A percentile compares a stretch with the other conserved stretches of the same genome.
Conservation (phyloP, 2,888 invertebrate species). For the Drosophila trichaetosa region DNA sequence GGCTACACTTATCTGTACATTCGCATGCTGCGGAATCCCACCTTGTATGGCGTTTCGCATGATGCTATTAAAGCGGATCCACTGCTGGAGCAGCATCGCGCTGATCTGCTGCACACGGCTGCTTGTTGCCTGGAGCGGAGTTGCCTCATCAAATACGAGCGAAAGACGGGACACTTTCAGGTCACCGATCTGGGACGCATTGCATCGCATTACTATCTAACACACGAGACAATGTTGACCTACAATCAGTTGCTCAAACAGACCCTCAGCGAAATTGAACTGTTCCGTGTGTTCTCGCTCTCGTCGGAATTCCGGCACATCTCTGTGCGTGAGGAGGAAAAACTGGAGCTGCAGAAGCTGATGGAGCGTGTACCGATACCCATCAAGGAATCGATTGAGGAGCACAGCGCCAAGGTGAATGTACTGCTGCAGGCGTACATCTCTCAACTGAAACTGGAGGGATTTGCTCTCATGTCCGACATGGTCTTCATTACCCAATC, state of each 20-base stretch:
- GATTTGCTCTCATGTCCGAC: constrained; percentile 99
- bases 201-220: constrained; percentile 99
- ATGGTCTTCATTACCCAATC: constrained; percentile 99
- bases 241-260: constrained; percentile 98
- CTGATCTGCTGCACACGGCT: constrained; percentile 98
- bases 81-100: constrained; percentile 94
- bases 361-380: constrained; percentile 97
- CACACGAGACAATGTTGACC: constrained; percentile 97
- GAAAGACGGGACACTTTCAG: constrained; percentile 94
- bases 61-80: constrained; percentile 93
- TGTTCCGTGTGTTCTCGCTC: constrained; percentile 99
- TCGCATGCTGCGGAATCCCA: constrained; percentile 95
- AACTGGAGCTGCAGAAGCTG: constrained; percentile 97
- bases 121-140: constrained; percentile 95
- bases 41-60: constrained; percentile 93
- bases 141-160: constrained; percentile 97
- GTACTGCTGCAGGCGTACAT: constrained; percentile 98
- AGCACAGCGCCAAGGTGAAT: constrained; percentile 97
- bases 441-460: constrained; percentile 98
- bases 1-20: constrained; percentile 99
- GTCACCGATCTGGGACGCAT: constrained; percentile 98
- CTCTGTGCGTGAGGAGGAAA: constrained; percentile 97
- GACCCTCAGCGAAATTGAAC: constrained; percentile 98
- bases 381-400: constrained; percentile 99
- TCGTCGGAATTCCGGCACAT: constrained; percentile 98